Percentiles rank a stretch among this genome's conserved stretches.
Conservation (phyloP, 2,797 vertebrate species). For the Caiman crocodilus region DNA sequence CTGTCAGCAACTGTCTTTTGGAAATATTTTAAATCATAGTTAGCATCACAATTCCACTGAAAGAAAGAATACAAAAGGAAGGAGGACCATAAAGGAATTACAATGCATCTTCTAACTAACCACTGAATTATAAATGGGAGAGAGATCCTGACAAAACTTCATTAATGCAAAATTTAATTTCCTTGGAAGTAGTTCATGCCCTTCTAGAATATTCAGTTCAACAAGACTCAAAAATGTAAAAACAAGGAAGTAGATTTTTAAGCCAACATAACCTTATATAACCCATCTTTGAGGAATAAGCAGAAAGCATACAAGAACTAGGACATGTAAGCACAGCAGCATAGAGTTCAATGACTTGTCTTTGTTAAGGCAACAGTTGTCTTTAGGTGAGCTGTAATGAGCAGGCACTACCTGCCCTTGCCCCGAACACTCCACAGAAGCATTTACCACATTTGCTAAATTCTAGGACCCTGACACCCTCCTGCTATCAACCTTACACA, state of each 20-base stretch:
- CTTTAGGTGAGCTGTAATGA: neutral
- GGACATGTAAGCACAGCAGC: too few relatives aligned
- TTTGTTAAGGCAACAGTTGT: neutral
- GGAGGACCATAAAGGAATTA: neutral
- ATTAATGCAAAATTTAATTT: neutral
- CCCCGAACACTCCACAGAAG: neutral
- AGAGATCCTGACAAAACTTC: neutral
- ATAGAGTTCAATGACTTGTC: neutral
- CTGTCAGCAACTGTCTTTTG: too few relatives aligned
- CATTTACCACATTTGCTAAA: neutral
- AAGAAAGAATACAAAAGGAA: too few relatives aligned
- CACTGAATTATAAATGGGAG: neutral
- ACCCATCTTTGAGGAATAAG: fast-evolving
- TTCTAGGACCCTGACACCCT: neutral
- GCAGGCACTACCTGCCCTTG: neutral
- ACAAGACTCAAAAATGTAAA: neutral
- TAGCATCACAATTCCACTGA: too few relatives aligned
- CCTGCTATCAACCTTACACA: too few relatives aligned
- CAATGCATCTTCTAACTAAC: fast-evolving
- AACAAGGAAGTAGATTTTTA: neutral
- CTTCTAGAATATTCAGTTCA: neutral
- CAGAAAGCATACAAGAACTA: neutral
- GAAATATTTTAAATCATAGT: too few relatives aligned
- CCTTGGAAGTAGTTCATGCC: neutral
- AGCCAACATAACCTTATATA: neutral